Base-by-base conservation (phyloP, 2,113 vertebrate genomes). In the Periophthalmus modestus region DNA sequence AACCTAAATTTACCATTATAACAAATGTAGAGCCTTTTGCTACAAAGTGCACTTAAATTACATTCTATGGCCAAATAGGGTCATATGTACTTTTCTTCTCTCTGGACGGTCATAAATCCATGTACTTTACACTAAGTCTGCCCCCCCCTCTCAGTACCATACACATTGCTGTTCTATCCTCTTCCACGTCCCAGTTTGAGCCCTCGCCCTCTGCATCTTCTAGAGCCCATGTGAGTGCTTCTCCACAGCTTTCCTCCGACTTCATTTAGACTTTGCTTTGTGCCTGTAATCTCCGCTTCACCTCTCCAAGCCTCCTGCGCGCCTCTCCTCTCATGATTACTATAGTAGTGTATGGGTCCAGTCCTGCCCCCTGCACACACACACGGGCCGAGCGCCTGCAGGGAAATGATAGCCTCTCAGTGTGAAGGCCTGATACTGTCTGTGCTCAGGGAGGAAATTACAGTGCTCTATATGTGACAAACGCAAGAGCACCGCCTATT, bases 341-440 rank as follows among this genome's bases (percentile, higher is more conserved):
- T 80, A 43, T 43, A 46, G 34, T 19, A 36, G 34, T 67, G 19
- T 70, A 19, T 36, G 11, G 14, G 67, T 58, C 39, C 50, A 28
- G 62, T 65, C 34, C 33, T 34, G 61, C 28, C 61, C 73, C 66
- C 46, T 57, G 23, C 66, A 12, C 58, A 68, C 63, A 72, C 46
- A 66, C 46, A 66, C 55, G 54, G 66, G 43, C 34, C 46, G 24
- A 28, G 12, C 5, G 12, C 68, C 58, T 61, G 72, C 75, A 18
- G 80, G 11, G 50, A 85, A 84, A 85, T 89, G 82, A 87, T 83
- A 83, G 74, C 58, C 74, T 87, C 78, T 88, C 82, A 70, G 76
- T 71, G 62, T 68, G 67, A 83, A 66, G 11, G 14, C 59, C 47
- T 58, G 55, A 83, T 68, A 59, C 66, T 54, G 34, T 78, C 73